These are phyloP conservation scores for Tipula lateralis DNA, from an alignment of 2,888 invertebrate genomes.

Conservation along the genomic window DNA sequence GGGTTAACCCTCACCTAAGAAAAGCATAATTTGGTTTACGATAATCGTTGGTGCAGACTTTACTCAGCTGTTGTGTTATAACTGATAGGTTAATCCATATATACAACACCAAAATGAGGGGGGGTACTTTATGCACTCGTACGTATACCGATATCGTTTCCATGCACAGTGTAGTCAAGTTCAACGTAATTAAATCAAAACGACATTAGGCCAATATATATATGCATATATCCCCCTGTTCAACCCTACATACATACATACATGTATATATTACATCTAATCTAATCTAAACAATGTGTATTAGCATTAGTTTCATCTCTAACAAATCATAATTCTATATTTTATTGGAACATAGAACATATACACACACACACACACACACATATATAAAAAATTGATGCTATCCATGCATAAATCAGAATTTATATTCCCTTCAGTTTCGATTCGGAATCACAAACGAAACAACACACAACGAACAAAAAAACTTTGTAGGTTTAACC, in stretches of 20 bases:
- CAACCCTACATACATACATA: too few species aligned
- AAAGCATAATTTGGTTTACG: neutral
- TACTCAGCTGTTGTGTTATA: neutral
- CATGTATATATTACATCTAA: neutral
- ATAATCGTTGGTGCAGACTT: neutral
- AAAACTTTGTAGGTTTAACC: constrained; percentile 11
- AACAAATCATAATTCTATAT: constrained; percentile 19
- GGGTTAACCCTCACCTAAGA: neutral
- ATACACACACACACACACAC: too few species aligned
- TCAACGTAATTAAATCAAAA: neutral
- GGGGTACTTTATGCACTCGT: neutral
- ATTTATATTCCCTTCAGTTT: neutral
- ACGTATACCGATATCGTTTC: neutral
- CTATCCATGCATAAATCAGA: neutral
- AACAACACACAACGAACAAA: neutral
- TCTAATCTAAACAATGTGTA: neutral
- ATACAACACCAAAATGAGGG: neutral
- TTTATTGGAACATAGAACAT: neutral
- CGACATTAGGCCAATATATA: neutral
- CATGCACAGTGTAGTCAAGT: neutral
- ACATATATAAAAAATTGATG: neutral
- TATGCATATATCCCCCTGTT: neutral
- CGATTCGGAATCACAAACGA: neutral
- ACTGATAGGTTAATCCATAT: neutral
- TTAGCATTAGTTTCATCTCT: neutral